Conservation (phyloP, 1,140 invertebrate species). For the Danaus melanippus region DNA sequence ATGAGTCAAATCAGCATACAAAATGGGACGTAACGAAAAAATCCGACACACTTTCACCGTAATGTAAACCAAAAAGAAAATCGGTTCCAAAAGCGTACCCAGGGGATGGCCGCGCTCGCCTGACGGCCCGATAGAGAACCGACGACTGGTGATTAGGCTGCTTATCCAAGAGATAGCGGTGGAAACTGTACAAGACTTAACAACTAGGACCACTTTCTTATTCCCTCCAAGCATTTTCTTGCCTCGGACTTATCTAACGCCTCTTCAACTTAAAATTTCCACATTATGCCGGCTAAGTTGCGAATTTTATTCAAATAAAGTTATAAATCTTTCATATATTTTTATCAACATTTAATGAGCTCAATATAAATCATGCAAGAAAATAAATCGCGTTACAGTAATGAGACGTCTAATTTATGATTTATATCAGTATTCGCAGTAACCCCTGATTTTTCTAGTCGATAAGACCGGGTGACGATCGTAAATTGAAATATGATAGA, state of each 20-base stretch:
- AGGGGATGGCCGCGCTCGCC: slow-evolving; percentile 55
- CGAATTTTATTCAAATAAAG: slow-evolving; percentile 17
- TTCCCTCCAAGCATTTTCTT: slow-evolving; percentile 65
- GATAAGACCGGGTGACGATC: slow-evolving; percentile 65
- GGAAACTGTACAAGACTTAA: slow-evolving; percentile 71
- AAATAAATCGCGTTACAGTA: slow-evolving; percentile 41
- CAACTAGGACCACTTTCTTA: slow-evolving; percentile 69
- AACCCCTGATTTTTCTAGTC: slow-evolving; percentile 63
- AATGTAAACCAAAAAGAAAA: slow-evolving; percentile 70
- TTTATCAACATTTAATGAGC: slow-evolving; percentile 5
- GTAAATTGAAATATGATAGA: slow-evolving; percentile 72
- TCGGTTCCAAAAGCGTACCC: slow-evolving; percentile 65
- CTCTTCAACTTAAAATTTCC: slow-evolving; percentile 58
- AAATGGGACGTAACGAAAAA: slow-evolving; percentile 58
- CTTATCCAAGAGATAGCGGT: slow-evolving; percentile 70
- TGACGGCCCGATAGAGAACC: slow-evolving; percentile 64
- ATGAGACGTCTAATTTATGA: slow-evolving; percentile 66
- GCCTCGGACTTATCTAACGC: slow-evolving; percentile 64
- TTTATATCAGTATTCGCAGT: slow-evolving; percentile 51
- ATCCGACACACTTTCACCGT: slow-evolving; percentile 65
- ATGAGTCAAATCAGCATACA: slow-evolving; percentile 44
- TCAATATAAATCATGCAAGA: slow-evolving; percentile 2
- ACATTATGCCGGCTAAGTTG: slow-evolving; percentile 50
- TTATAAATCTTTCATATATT: not conserved
- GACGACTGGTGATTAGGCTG: slow-evolving; percentile 70